Base-by-base conservation (phyloP, 2,888 invertebrate genomes). In the Protodeltote pygarga region DNA sequence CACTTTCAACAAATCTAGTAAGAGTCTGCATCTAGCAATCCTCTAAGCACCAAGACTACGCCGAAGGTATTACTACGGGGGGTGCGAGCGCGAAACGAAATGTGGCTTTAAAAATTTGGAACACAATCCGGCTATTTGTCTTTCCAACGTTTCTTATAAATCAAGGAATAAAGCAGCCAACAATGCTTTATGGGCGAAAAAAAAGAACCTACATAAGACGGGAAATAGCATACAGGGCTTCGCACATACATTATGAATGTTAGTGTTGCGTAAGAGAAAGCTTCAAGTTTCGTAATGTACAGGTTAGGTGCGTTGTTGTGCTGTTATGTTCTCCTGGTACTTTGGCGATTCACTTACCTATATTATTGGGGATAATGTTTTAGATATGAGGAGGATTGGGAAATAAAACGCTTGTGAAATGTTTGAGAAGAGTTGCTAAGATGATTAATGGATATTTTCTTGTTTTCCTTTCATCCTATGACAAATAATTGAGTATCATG, bases 51-150 rank as follows among this genome's bases (percentile, higher is more conserved):
- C 84, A 85, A 85, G 79, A 79, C 74, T 70, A 64, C 73, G 65
- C 79, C 67, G 70, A 82, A 81, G 80, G 81, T 84, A 83, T 77
- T 79, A 74, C 65, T 55, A 58, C 61, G 83, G 84, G 88, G 54
- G 88, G 88, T 79, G 87, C 85, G 89, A 86, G 85, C 85, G 92
- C 90, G 93, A 94, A 94, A 94, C 92, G 93, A 94, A 94, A 95
- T 94, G 94, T 93, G 94, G 94, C 94, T 94, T 94, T 95, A 94
- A 94, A 94, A 95, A 95, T 95, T 94, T 94, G 94, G 94, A 93
- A 94, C 95, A 94, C 94, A 94, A 94, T 94, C 94, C 94, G 90
- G 93, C 94, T 94, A 94, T 95, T 94, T 94, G 94, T 95, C 95
- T 95, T 94, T 93, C 92, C 91, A 93, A 94, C 93, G 94, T 93